A percentile compares a stretch with the other conserved stretches of the same genome.
These are phyloP conservation scores for Hippolais icterina DNA, from an alignment of 2,113 vertebrate genomes.

Conservation along the genomic window DNA sequence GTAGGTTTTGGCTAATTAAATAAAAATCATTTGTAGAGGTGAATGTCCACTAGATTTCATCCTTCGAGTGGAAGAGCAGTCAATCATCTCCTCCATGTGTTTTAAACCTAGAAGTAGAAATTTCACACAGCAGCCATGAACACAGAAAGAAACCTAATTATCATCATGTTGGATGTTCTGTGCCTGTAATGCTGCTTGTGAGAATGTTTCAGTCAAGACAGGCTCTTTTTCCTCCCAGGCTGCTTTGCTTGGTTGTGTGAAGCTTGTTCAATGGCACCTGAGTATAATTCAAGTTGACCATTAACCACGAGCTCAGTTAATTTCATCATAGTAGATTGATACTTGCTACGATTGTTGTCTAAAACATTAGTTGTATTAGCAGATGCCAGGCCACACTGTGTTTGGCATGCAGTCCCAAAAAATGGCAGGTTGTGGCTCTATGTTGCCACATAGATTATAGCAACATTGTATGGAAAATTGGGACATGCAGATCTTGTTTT, in stretches of 20 bases:
- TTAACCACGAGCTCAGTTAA: not conserved
- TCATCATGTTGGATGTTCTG: not conserved
- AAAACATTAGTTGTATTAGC: not conserved
- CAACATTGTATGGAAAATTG: not conserved
- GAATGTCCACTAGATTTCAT: not conserved
- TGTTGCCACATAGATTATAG: not conserved
- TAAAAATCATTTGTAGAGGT: not conserved
- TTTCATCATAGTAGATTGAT: not conserved
- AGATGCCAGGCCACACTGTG: not conserved
- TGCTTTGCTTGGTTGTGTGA: fast-evolving
- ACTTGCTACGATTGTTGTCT: not conserved
- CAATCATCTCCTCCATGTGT: fast-evolving
- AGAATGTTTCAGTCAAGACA: not conserved
- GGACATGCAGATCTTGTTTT: not conserved
- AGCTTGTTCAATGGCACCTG: not conserved
- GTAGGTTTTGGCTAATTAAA: not conserved
- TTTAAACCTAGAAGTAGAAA: not conserved
- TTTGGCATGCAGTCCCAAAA: not conserved
- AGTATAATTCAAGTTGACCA: not conserved
- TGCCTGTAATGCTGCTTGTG: not conserved
- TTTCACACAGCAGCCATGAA: not conserved
- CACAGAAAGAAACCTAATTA: fast-evolving
- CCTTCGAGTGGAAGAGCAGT: not conserved
- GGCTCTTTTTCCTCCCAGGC: not conserved
- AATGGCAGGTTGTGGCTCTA: not conserved